Conservation (phyloP, 2,797 vertebrate species). For the Amniataba percoides region DNA sequence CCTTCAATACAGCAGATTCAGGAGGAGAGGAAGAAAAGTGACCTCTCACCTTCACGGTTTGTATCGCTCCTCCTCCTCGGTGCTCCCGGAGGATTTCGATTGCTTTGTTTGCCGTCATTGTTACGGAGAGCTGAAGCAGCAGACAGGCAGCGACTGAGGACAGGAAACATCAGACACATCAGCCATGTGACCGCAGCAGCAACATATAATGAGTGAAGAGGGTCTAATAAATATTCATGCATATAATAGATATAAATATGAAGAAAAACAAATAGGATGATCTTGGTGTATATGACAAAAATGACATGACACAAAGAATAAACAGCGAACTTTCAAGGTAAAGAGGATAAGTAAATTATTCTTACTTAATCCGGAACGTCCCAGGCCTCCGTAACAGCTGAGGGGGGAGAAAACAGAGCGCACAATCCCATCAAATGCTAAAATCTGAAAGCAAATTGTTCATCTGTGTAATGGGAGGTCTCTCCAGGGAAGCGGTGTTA, state of each 20-base stretch:
- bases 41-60: constrained; percentile 91
- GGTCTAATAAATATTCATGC: not conserved
- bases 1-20: not conserved
- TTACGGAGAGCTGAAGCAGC: constrained; percentile 88
- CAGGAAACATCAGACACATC: not conserved
- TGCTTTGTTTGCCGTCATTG: constrained; percentile 86
- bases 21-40: not conserved
- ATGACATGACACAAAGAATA: not conserved
- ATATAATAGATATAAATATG: too few relatives aligned
- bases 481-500: not conserved
- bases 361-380: constrained; percentile 91
- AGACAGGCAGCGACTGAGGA: constrained; percentile 90
- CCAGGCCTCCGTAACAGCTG: constrained; percentile 93
- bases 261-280: not conserved
- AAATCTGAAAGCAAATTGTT: constrained; percentile 7
- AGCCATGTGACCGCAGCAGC: not conserved
- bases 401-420: constrained; percentile 15
- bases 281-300: not conserved
- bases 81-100: constrained; percentile 88
- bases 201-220: not conserved
- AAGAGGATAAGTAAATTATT: not conserved
- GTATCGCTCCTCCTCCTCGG: constrained; percentile 90
- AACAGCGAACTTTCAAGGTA: not conserved
- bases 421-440: constrained; percentile 26
- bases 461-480: constrained; percentile 5